These are phyloP conservation scores for Plecotus auritus DNA, from an alignment of 2,113 vertebrate species.

Conservation along the genomic window DNA sequence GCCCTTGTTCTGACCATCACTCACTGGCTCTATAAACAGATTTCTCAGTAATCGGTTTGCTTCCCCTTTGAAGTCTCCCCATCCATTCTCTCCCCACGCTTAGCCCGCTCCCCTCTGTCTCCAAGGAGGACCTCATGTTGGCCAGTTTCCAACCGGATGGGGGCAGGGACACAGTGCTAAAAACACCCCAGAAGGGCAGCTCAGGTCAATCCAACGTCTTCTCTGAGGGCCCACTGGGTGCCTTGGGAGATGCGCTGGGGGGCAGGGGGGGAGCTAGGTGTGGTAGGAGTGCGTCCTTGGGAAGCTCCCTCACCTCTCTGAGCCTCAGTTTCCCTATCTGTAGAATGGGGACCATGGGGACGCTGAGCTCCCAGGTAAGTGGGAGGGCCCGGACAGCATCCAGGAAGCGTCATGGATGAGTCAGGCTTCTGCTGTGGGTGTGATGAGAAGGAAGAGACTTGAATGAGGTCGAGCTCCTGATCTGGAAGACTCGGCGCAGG, in stretches of 20 bases:
- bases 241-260: conserved; percentile 37
- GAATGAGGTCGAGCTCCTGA: background rate
- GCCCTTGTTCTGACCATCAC: conserved; percentile 75
- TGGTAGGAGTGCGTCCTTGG: background rate
- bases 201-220: background rate
- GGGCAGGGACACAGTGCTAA: conserved; percentile 9
- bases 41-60: conserved; percentile 78
- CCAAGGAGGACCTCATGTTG: conserved; percentile 46
- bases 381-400: background rate
- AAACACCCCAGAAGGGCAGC: background rate
- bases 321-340: background rate
- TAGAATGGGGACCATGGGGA: too few species aligned
- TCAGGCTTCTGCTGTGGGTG: background rate
- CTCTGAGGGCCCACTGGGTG: conserved; percentile 63
- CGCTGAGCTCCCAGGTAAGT: accelerated
- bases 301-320: accelerated
- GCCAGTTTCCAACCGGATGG: conserved; percentile 68
- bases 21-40: conserved; percentile 82
- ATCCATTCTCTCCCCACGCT: conserved; percentile 77
- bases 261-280: background rate
- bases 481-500: accelerated
- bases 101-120: conserved; percentile 34
- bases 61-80: conserved; percentile 81
- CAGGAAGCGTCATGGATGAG: too few species aligned
- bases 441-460: background rate